phyloP scores from a whole-genome alignment of 2,888 invertebrate species.

The Colletes collaris region DNA sequence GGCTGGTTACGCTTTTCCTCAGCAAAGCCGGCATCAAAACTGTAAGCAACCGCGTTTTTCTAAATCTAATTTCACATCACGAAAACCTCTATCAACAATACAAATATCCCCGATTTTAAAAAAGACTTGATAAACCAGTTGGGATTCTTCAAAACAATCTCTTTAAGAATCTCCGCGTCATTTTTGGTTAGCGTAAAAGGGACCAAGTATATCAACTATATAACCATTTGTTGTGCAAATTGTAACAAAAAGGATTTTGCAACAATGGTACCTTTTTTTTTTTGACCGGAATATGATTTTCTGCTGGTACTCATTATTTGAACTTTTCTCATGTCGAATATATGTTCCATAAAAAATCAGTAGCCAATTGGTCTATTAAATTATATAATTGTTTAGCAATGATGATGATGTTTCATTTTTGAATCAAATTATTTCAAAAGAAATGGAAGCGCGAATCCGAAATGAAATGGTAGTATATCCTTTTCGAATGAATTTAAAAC shows the following conservation, averaged over 20 bases:
- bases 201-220: too few relatives aligned
- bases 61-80: neutral
- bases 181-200: too few relatives aligned
- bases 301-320: constrained; percentile 51
- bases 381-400: constrained; percentile 46
- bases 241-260: too few relatives aligned
- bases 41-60: neutral
- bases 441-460: constrained; percentile 42
- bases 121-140: neutral
- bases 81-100: neutral
- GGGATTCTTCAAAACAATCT: neutral
- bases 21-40: neutral
- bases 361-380: constrained; percentile 39
- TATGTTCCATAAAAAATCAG: constrained; percentile 63
- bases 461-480: constrained; percentile 8
- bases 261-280: neutral
- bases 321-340: constrained; percentile 57
- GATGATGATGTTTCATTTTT: constrained; percentile 48
- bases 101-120: neutral
- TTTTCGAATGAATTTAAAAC: too few relatives aligned
- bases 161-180: neutral
- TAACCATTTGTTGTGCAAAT: too few relatives aligned
- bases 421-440: constrained; percentile 53
- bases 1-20: neutral
- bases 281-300: neutral